Conservation (phyloP, 2,888 invertebrate genomes). For the Chelonus formosanus region DNA sequence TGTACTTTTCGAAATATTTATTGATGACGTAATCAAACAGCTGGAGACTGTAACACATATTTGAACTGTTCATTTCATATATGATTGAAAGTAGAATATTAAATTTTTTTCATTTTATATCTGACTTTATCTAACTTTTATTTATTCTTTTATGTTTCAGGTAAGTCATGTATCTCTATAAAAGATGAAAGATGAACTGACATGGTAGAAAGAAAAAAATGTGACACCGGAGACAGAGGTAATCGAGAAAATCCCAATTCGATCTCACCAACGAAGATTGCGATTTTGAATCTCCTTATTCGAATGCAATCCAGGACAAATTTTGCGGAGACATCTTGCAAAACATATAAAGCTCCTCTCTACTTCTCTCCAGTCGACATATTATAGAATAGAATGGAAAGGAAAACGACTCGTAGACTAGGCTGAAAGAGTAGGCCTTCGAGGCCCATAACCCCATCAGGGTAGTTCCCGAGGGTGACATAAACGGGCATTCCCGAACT, state of each 20-base stretch:
- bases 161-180: conserved; percentile 46
- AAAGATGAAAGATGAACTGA: conserved; percentile 41
- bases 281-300: conserved; percentile 55
- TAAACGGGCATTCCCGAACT: conserved; percentile 49
- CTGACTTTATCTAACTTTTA: conserved; percentile 11
- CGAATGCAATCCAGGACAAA: conserved; percentile 62
- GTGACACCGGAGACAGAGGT: conserved; percentile 27
- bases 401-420: conserved; percentile 59
- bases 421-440: conserved; percentile 65
- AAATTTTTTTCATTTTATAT: conserved; percentile 4
- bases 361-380: conserved; percentile 41
- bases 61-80: too few species aligned
- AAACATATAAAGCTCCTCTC: conserved; percentile 13
- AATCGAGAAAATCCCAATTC: conserved; percentile 54
- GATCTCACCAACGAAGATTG: conserved; percentile 53
- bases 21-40: too few species aligned
- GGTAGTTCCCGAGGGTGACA: conserved; percentile 61
- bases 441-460: conserved; percentile 72
- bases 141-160: conserved; percentile 52
- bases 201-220: conserved; percentile 44
- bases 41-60: too few species aligned
- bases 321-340: conserved; percentile 54
- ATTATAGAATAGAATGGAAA: conserved; percentile 64
- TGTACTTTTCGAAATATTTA: too few species aligned
- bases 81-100: neutral